Conservation (phyloP, 2,797 vertebrate genomes). For the Miichthys miiuy region DNA sequence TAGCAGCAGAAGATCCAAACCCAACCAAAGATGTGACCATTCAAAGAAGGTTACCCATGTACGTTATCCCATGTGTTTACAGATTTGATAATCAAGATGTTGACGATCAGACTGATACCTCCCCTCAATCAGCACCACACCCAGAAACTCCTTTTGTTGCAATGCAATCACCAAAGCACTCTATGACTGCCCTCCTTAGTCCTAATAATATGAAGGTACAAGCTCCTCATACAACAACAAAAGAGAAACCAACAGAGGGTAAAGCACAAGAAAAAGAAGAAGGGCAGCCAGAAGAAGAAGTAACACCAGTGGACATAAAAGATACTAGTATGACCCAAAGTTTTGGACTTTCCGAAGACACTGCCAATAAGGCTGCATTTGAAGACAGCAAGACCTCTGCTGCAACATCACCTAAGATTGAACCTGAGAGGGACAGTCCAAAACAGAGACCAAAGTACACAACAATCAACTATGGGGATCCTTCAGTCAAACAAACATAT, state of each 20-base stretch:
- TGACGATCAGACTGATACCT: conserved; percentile 20
- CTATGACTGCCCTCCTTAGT: background rate
- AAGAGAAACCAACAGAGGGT: background rate
- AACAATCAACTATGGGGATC: conserved; percentile 90
- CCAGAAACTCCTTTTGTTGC: conserved; percentile 19
- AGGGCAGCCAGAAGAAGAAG: conserved; percentile 6
- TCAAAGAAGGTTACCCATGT: conserved; percentile 43
- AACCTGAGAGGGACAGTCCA: conserved; percentile 32
- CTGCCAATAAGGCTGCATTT: background rate
- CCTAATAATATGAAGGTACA: background rate
- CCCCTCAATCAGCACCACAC: conserved; percentile 8
- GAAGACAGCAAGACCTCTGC: conserved; percentile 21
- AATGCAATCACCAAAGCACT: background rate
- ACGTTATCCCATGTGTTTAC: conserved; percentile 62
- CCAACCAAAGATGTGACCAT: background rate
- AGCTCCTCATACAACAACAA: background rate
- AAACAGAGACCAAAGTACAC: conserved; percentile 87
- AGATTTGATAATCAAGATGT: conserved; percentile 29
- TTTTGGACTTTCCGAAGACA: conserved; percentile 19
- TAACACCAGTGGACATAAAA: conserved; percentile 7
- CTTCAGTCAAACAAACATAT: conserved; percentile 85
- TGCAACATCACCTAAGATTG: conserved; percentile 11
- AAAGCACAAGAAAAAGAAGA: conserved; percentile 8
- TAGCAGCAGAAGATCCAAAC: background rate
- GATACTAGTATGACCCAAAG: background rate